Evolutionary conservation across 1,140 invertebrate genomes (phyloP).

Genomic region (Drosophila auraria): DNA sequence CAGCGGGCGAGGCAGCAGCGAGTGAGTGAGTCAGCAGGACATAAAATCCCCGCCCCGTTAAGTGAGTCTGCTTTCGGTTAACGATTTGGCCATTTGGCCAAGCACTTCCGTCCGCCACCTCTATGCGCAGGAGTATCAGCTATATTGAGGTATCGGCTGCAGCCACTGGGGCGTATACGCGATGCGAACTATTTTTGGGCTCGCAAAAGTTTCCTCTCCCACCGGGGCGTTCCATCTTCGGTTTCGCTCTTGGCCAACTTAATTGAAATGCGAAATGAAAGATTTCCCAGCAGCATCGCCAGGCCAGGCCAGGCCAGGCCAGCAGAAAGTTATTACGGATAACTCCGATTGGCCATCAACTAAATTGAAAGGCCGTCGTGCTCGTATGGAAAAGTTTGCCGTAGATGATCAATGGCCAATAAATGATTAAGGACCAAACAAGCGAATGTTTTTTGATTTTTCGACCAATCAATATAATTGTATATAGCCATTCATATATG

Average conservation of each 20-base stretch:
- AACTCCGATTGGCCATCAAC: slow-evolving; percentile 54
- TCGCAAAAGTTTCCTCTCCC: slow-evolving; percentile 40
- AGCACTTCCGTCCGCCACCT: slow-evolving; percentile 59
- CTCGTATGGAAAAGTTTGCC: slow-evolving; percentile 20
- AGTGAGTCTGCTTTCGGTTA: slow-evolving; percentile 63
- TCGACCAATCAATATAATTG: slow-evolving; percentile 30
- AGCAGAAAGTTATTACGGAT: slow-evolving; percentile 42
- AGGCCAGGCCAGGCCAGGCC: not conserved
- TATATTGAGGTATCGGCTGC: not conserved
- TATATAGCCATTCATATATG: not conserved
- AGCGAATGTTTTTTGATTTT: slow-evolving; percentile 26
- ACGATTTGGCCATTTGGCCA: slow-evolving; percentile 63
- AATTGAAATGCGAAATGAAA: slow-evolving; percentile 47
- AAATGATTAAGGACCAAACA: slow-evolving; percentile 34
- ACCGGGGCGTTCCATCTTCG: slow-evolving; percentile 45
- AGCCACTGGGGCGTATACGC: slow-evolving; percentile 23
- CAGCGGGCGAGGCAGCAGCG: slow-evolving; percentile 1
- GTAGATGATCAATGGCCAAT: slow-evolving; percentile 48
- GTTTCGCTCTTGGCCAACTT: slow-evolving; percentile 36
- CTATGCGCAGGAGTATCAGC: not conserved
- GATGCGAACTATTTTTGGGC: slow-evolving; percentile 36
- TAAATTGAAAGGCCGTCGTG: slow-evolving; percentile 40
- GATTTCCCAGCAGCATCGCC: slow-evolving; percentile 1
- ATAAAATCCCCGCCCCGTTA: slow-evolving; percentile 56
- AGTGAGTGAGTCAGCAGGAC: slow-evolving; percentile 45